Conservation (phyloP, 2,113 vertebrate species). For the Gymnogyps californianus region DNA sequence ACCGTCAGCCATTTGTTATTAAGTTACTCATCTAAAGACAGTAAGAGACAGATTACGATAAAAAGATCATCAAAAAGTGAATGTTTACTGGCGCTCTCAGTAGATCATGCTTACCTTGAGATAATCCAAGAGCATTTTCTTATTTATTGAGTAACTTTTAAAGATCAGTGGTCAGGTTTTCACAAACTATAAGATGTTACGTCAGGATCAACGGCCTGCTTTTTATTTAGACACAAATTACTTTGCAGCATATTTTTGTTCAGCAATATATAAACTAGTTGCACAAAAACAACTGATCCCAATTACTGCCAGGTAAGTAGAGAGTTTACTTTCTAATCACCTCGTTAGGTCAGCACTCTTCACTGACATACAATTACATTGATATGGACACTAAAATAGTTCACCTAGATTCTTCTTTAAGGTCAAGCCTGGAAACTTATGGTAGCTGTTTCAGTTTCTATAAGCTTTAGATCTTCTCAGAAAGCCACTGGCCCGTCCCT, state of each 20-base stretch:
- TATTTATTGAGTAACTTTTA: background rate
- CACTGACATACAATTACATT: background rate
- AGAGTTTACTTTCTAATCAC: background rate
- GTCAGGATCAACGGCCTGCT: background rate
- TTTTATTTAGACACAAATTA: background rate
- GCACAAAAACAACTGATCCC: background rate
- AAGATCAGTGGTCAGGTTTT: background rate
- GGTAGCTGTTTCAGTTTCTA: background rate
- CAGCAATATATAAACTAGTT: background rate
- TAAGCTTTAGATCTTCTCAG: background rate
- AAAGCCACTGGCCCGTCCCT: background rate
- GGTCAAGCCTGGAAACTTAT: background rate
- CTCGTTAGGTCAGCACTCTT: background rate
- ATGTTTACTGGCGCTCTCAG: background rate
- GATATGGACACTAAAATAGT: background rate
- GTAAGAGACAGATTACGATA: background rate
- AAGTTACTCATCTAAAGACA: background rate
- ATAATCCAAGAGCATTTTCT: background rate
- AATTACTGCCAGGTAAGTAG: background rate
- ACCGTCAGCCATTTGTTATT: background rate
- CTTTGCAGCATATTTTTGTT: background rate
- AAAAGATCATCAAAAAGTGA: background rate
- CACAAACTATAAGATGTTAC: background rate
- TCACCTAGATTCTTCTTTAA: slow-evolving; percentile 1
- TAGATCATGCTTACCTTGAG: background rate